Base-by-base conservation (phyloP, 2,888 invertebrate species). In the Baronia brevicornis region DNA sequence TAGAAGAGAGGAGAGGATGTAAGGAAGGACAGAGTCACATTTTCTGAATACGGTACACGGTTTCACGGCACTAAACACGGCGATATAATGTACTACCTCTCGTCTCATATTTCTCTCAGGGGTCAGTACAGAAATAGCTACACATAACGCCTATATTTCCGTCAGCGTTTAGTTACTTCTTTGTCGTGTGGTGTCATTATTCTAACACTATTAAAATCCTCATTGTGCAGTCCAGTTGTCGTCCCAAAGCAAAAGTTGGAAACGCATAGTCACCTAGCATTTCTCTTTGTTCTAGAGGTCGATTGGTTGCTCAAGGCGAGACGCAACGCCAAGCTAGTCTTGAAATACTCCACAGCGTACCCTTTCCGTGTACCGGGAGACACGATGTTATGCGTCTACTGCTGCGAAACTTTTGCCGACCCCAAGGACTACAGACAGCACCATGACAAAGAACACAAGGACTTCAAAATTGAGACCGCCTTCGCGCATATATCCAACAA, bases 251-350 rank as follows among this genome's bases (percentile, higher is more conserved):
- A 35, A 26, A 30, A 25, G 36, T 24, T 35, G 42, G 43, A 43
- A 35, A 35, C 44, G 39, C 32, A 41, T 45, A 45, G 48, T 52
- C 42, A 54, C 43, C 39, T 41, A 38, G 44, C 44, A 47, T 61
- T 60, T 69, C 61, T 65, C 53, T 77, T 73, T 74, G 75, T 77
- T 77, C 65, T 77, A 77, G 74, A 66, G 51, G 41, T 51, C 56
- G 60, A 64, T 61, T 58, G 59, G 57, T 60, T 67, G 61, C 39
- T 54, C 59, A 48, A 59, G 59, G 61, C 68, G 46, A 66, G 70
- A 57, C 57, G 47, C 59, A 75, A 77, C 58, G 73, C 75, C 38
- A 60, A 64, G 57, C 47, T 60, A 44, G 52, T 77, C 36, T 51
- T 75, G 53, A 59, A 63, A 53, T 63, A 66, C 54, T 46, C 69